Evolutionary conservation across 92 coral and sea anemone genomes (phyloP).

Genomic region (Porites evermanni): DNA sequence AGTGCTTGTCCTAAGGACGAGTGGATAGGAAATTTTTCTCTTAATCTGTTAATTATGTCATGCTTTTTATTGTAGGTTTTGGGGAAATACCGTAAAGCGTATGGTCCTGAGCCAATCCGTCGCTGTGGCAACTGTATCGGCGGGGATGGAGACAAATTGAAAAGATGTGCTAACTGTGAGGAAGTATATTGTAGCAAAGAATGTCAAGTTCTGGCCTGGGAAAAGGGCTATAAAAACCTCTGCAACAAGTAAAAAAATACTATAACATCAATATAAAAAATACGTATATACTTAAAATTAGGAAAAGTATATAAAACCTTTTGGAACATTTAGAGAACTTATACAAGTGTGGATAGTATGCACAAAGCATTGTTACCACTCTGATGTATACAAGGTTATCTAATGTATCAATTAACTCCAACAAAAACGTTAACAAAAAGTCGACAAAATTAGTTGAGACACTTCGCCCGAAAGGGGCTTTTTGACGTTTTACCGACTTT

Average conservation of each 20-base stretch:
- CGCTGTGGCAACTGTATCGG: slow-evolving; percentile 96
- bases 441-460: too few relatives aligned
- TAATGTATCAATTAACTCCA: too few relatives aligned
- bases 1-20: too few relatives aligned
- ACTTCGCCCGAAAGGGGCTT: too few relatives aligned
- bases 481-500: too few relatives aligned
- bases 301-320: not conserved
- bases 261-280: not conserved
- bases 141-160: slow-evolving; percentile 95
- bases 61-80: slow-evolving; percentile 57
- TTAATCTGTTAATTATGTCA: not conserved
- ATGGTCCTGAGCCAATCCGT: slow-evolving; percentile 90
- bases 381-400: too few relatives aligned
- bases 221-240: slow-evolving; percentile 84
- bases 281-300: too few relatives aligned
- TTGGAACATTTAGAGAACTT: not conserved
- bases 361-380: not conserved
- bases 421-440: too few relatives aligned
- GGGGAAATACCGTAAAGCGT: slow-evolving; percentile 79
- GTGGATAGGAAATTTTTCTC: too few relatives aligned
- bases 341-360: not conserved
- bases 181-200: slow-evolving; percentile 92
- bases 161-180: slow-evolving; percentile 93
- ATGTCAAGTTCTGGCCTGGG: slow-evolving; percentile 94
- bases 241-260: slow-evolving; percentile 58